Percentiles rank a stretch among this genome's conserved stretches.
Evolutionary conservation across 2,113 vertebrate genomes (phyloP).

Genomic region (Pipra filicauda): DNA sequence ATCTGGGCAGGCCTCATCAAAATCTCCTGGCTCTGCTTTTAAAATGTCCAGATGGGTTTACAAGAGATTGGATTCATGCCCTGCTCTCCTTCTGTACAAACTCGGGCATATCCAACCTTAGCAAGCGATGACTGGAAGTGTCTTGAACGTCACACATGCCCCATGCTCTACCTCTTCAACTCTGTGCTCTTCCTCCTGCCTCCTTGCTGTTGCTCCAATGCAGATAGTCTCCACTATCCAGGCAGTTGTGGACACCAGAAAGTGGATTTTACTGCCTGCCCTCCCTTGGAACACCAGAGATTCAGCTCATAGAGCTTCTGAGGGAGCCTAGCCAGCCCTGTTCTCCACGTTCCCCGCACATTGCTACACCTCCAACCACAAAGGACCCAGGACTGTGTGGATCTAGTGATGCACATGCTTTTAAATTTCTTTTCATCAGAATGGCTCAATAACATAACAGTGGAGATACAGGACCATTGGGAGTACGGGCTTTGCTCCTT

Average conservation of each 20-base stretch:
- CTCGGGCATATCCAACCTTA: background rate
- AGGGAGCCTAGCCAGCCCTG: background rate
- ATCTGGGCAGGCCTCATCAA: background rate
- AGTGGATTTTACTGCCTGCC: background rate
- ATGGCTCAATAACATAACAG: background rate
- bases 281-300: background rate
- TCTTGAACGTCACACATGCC: background rate
- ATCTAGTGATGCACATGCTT: rapidly evolving
- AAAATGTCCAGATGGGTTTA: background rate
- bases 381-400: background rate
- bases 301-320: background rate
- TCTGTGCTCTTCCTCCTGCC: background rate
- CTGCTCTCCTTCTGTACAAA: background rate
- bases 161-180: background rate
- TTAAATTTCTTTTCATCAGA: background rate
- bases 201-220: background rate
- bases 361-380: background rate
- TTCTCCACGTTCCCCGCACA: rapidly evolving
- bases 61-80: background rate
- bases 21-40: background rate
- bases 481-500: background rate
- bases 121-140: background rate
- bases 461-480: background rate
- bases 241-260: background rate
- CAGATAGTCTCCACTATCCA: background rate